Percentiles rank a stretch among this genome's conserved stretches.
Conservation (phyloP, 1,140 invertebrate species). For the Drosophila busckii region DNA sequence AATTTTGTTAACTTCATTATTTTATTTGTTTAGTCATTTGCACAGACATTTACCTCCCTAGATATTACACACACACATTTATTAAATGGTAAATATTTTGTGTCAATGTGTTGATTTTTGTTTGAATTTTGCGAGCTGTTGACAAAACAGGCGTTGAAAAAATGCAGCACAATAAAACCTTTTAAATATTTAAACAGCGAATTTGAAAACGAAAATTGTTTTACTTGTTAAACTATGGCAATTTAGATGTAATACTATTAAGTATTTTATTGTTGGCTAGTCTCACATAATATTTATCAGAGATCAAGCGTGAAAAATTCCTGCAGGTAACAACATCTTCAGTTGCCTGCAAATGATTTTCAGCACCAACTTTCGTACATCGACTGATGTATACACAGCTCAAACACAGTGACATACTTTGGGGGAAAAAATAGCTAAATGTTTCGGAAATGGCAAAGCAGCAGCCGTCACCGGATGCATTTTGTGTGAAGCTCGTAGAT, state of each 20-base stretch:
- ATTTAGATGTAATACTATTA: too few species aligned
- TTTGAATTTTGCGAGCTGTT: not conserved
- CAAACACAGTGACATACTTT: not conserved
- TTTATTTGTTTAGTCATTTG: not conserved
- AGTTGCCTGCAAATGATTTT: conserved; percentile 21
- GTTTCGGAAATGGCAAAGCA: conserved; percentile 65
- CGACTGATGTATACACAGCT: not conserved
- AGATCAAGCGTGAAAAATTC: conserved; percentile 3
- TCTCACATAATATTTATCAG: conserved; percentile 6
- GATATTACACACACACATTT: not conserved
- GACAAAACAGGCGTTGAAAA: not conserved
- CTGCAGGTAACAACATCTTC: not conserved
- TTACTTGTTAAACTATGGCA: too few species aligned
- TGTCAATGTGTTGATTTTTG: conserved; percentile 24
- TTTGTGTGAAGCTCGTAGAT: conserved; percentile 25
- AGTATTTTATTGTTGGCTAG: conserved; percentile 2
- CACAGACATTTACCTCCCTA: not conserved
- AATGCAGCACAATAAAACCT: not conserved
- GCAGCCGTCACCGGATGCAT: conserved; percentile 54
- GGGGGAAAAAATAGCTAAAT: conserved; percentile 41
- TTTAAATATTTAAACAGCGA: conserved; percentile 4
- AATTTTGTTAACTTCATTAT: not conserved
- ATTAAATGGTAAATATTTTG: conserved; percentile 19
- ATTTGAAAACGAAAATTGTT: too few species aligned
- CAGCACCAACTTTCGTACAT: conserved; percentile 6